Evolutionary conservation across 2,113 vertebrate genomes (phyloP).

Genomic region (Corvus cornix): DNA sequence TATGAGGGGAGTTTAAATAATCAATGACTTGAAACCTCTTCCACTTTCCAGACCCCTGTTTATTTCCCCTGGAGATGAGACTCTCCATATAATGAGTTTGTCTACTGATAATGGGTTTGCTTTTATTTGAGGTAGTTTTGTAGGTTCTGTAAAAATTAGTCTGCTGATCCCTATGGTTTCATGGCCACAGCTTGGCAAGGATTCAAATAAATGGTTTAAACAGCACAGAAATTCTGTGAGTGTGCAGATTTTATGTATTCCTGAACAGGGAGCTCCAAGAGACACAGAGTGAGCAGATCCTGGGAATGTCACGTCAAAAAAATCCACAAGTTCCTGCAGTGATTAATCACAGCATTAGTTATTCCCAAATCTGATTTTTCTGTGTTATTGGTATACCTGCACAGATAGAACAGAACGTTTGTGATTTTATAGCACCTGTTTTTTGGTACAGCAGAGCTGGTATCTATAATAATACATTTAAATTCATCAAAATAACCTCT

Average conservation of each 20-base stretch:
- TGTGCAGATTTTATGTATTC: background rate
- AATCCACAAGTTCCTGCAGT: background rate
- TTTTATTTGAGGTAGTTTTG: conserved; percentile 26
- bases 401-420: background rate
- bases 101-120: conserved; percentile 14
- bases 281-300: background rate
- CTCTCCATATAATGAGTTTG: background rate
- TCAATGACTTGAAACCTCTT: conserved; percentile 10
- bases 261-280: background rate
- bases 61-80: conserved; percentile 4
- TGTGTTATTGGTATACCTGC: background rate
- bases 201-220: background rate
- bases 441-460: background rate
- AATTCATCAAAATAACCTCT: background rate
- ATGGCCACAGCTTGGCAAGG: background rate
- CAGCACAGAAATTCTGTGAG: background rate
- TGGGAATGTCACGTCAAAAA: background rate
- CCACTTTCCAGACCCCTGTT: conserved; percentile 21
- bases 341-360: background rate
- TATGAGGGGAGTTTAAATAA: conserved; percentile 23
- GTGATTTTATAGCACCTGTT: background rate
- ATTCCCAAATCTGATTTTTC: background rate
- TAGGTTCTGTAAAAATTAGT: background rate
- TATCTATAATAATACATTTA: background rate
- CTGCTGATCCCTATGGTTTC: background rate